These are phyloP conservation scores for Heteromyza rotundicornis DNA, from an alignment of 2,888 invertebrate genomes.

Conservation along the genomic window DNA sequence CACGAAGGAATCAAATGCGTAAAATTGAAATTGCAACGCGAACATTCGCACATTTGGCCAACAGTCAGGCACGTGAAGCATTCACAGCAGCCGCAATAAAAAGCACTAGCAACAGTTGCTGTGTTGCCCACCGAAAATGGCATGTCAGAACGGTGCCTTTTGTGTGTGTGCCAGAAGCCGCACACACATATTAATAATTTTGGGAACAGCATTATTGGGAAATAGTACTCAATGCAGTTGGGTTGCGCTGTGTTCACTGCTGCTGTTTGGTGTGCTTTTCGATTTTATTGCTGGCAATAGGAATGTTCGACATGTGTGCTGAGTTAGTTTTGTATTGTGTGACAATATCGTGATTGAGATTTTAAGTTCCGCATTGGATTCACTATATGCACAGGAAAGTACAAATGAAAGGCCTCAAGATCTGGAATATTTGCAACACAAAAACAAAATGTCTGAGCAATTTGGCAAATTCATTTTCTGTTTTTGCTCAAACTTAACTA, in stretches of 20 bases:
- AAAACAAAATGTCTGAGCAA: too few species aligned
- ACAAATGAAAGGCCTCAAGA: not conserved
- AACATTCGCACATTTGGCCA: not conserved
- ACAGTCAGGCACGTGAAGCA: not conserved
- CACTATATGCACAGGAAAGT: not conserved
- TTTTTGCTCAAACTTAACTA: too few species aligned
- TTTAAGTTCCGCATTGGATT: constrained; percentile 31
- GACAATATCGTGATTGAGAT: constrained; percentile 36
- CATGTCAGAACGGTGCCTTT: not conserved
- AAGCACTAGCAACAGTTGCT: not conserved
- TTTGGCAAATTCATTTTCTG: too few species aligned
- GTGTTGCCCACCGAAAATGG: too few species aligned
- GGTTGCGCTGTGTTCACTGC: not conserved
- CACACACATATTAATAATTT: not conserved
- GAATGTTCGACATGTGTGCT: constrained; percentile 17
- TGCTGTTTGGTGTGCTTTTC: not conserved
- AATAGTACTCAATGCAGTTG: not conserved
- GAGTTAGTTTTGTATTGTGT: constrained; percentile 15
- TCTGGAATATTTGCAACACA: too few species aligned
- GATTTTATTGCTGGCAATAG: not conserved
- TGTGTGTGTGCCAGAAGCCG: not conserved
- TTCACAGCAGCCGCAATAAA: not conserved
- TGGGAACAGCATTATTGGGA: not conserved
- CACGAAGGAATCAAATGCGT: not conserved
- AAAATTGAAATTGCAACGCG: not conserved